Percentiles rank a stretch among this genome's conserved stretches.
These are phyloP conservation scores for Leucania comma DNA, from an alignment of 2,888 invertebrate species.

Conservation along the genomic window DNA sequence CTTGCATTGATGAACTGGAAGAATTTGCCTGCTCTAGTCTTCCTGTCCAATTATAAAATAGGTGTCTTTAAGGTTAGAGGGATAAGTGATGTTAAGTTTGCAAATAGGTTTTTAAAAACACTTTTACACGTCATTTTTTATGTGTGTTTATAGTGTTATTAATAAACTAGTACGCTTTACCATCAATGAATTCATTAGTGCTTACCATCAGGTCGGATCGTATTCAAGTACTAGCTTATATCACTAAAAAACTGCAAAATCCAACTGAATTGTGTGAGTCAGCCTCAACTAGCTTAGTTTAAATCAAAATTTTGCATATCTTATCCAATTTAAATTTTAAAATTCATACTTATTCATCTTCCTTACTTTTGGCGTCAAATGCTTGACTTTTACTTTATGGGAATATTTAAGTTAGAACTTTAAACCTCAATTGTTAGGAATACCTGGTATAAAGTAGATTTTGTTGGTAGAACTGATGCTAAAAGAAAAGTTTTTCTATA, in stretches of 20 bases:
- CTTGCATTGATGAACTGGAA: too few species aligned
- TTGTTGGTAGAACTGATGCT: not conserved
- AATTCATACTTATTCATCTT: slow-evolving; percentile 79
- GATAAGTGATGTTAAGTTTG: too few species aligned
- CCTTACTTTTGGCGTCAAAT: slow-evolving; percentile 53
- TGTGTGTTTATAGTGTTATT: too few species aligned
- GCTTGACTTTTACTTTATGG: slow-evolving; percentile 63
- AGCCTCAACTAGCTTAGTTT: slow-evolving; percentile 45
- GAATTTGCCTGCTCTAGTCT: too few species aligned
- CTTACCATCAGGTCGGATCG: too few species aligned
- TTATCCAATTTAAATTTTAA: slow-evolving; percentile 81
- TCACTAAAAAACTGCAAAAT: slow-evolving; percentile 16
- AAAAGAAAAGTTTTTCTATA: slow-evolving; percentile 8
- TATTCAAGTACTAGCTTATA: too few species aligned
- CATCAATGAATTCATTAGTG: too few species aligned
- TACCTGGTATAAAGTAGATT: slow-evolving; percentile 2
- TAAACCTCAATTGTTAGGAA: slow-evolving; percentile 31
- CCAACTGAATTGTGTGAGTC: slow-evolving; percentile 49
- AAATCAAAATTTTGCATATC: slow-evolving; percentile 77
- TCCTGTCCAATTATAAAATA: too few species aligned
- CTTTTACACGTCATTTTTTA: too few species aligned
- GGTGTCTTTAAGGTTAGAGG: too few species aligned
- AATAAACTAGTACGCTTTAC: too few species aligned
- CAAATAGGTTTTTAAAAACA: too few species aligned
- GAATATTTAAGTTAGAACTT: slow-evolving; percentile 45